Evolutionary conservation across 2,797 vertebrate genomes (phyloP), one percentile per base, ranked within the genome.

Genomic region (Dallia pectoralis): DNA sequence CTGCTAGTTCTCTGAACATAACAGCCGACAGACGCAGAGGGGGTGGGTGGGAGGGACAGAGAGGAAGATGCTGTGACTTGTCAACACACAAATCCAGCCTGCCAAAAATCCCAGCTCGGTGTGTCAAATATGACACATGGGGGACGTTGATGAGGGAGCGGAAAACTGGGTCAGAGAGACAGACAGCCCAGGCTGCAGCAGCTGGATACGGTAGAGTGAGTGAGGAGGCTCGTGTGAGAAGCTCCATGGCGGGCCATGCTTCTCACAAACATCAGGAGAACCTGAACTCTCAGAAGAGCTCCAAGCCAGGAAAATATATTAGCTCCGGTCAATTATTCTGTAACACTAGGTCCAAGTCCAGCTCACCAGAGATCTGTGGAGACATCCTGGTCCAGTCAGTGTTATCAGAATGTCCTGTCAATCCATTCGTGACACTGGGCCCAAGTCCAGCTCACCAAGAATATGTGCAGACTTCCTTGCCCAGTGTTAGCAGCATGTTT

Each of bases 91-190:
- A 59, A 48, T 36, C 15, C 48, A 73, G 63, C 65, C 36, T 74
- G 67, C 67, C 71, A 40, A 67, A 25, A 32, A 64, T 12, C 18
- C 18, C 51, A 48, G 56, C 67, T 67, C 59, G 30, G 33, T 33
- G 30, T 67, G 77, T 72, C 70, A 51, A 2, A 72, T n/a, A n/a
- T 76, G 40, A 82, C 33, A 51, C 36, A 66, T 15, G 51, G 73
- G 65, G 53, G 59, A 53, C 47, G 30, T 25, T 19, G 63, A 30
- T 14, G 49, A 32, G 70, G 72, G 62, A n/a, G 18, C 62, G 71
- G 65, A 73, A 65, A 72, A 71, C 82, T 89, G 86, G 87, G 89
- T 88, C 89, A 90, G 86, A 85, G 78, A 85, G 82, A 79, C 79
- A 84, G 84, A 59, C 30, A 76, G 77, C 77, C 79, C 73, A 73